Evolutionary conservation across 2,797 vertebrate genomes (phyloP).

Genomic region (Myotis myotis): DNA sequence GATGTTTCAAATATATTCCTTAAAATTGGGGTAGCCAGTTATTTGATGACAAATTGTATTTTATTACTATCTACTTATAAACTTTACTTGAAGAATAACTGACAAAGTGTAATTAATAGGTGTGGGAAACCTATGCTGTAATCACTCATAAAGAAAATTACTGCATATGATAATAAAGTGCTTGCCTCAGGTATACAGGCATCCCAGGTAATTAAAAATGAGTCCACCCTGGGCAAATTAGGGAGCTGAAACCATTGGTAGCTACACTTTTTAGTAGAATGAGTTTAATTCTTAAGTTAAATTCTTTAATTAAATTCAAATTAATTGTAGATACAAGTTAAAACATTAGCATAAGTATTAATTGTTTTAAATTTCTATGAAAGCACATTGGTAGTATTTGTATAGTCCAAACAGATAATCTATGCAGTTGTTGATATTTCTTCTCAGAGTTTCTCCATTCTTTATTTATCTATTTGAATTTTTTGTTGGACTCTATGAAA

Average conservation of each 20-base stretch:
- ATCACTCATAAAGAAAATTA: conserved; percentile 26
- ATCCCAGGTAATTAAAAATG: conserved; percentile 36
- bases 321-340: background rate
- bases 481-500: conserved; percentile 14
- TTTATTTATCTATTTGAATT: conserved; percentile 32
- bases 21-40: background rate
- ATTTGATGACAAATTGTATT: background rate
- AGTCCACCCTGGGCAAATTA: background rate
- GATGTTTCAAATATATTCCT: conserved; percentile 24
- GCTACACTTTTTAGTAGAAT: conserved; percentile 21
- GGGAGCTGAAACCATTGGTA: background rate
- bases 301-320: too few species aligned
- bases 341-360: conserved; percentile 9
- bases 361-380: conserved; percentile 29
- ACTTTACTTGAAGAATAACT: conserved; percentile 45
- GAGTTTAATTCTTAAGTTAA: conserved; percentile 24
- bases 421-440: background rate
- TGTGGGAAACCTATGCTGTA: background rate
- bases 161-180: background rate
- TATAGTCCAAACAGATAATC: background rate
- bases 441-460: background rate
- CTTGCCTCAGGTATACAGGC: background rate
- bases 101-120: background rate
- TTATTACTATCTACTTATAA: background rate
- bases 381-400: background rate